Percentiles rank a stretch among this genome's conserved stretches.
These are phyloP conservation scores for Mormyrus proboscirostris DNA, from an alignment of 2,797 vertebrate species.

Conservation along the genomic window DNA sequence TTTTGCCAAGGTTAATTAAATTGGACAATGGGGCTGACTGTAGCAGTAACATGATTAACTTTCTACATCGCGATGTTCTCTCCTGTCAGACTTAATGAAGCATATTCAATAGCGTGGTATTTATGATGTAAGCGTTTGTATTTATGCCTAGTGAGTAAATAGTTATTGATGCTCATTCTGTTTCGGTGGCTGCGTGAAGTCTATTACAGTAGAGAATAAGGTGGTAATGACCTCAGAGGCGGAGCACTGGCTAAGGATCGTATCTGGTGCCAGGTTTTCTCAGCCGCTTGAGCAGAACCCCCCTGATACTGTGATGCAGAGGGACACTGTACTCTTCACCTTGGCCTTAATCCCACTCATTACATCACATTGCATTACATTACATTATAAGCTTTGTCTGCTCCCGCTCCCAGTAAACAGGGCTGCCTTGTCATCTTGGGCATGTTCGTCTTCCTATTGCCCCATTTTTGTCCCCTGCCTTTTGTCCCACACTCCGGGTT, in stretches of 20 bases:
- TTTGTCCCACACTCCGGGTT: neutral
- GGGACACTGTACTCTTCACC: neutral
- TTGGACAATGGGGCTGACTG: neutral
- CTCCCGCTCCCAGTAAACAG: neutral
- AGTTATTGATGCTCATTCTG: neutral
- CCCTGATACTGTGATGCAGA: neutral
- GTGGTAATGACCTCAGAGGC: neutral
- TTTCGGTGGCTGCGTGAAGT: neutral
- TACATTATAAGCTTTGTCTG: neutral
- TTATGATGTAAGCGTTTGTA: neutral
- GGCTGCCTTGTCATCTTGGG: neutral
- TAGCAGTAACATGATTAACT: neutral
- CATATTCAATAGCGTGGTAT: neutral
- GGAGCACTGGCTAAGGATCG: neutral
- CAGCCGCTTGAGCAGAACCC: neutral
- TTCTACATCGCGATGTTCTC: neutral
- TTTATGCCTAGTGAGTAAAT: neutral
- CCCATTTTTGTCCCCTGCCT: neutral
- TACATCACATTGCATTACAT: neutral
- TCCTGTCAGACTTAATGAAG: constrained; percentile 11
- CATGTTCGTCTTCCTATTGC: neutral
- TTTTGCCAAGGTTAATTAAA: constrained; percentile 10
- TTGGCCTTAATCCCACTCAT: neutral
- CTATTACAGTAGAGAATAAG: neutral
- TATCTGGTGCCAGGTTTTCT: neutral